Base-by-base conservation (phyloP, 37 sponge, comb jelly and placozoan species). In the Chondrilla cf. caribensis region DNA sequence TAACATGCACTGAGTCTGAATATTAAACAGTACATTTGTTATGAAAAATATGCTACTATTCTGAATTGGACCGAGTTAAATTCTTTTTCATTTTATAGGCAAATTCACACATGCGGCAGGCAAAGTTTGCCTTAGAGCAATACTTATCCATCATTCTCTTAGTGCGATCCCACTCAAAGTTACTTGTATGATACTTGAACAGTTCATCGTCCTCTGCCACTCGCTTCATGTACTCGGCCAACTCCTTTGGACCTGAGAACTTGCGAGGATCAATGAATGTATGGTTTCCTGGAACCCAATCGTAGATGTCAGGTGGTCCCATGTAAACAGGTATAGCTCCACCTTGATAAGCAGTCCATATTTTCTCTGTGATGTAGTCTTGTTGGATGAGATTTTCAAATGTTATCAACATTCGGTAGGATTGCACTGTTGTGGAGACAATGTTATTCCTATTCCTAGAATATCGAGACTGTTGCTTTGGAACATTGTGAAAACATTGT, bases 231-330 rank as follows among this genome's bases (percentile, higher is more conserved):
- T 79, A 79, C 32, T 5, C 58, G 4, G 79, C 79, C 3, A 79
- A 57, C 36, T 79, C 37, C 43, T 79, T 28, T 54, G 79, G 58
- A 39, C 40, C 40, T 28, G 58, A 2, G 29, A 28, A 79, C 2
- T 79, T 79, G 5, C 57, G 6, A 28, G 58, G 28, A 79, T 79
- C 79, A 79, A 79, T 79, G 38, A 79, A 79, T 4, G 79, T 55
- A 35, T 79, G 58, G 59, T 79, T 79, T 29, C 79, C 79, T 55
- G 79, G 79, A 1, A 58, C 79, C 79, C 59, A 58, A 18, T 51
- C 15, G 37, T 79, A 79, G 1, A 79, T 37, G 11, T 73, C 76
- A 8, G 76, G 76, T 19, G 76, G 41, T 1, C 76, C 76, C 43
- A 32, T 7, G 24, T 73, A 73, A n/a, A 73, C 43, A n/a, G 76